Conservation (phyloP, 1,140 invertebrate species). For the Colletes gigas region DNA sequence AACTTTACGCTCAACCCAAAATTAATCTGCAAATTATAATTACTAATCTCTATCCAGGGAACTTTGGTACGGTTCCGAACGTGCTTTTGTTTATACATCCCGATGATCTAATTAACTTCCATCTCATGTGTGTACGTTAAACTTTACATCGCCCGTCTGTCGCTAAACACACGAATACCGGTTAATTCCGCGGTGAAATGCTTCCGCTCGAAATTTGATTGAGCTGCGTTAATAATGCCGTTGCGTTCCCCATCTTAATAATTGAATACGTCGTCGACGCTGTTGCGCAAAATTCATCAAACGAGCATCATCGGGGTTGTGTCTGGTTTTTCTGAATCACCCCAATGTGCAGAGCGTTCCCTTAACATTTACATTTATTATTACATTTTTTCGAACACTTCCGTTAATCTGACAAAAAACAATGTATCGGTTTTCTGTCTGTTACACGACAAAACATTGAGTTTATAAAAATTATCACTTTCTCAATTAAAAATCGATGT, state of each 20-base stretch:
- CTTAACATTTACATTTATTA: no score
- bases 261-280: neutral
- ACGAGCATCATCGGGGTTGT: neutral
- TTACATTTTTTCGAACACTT: no score
- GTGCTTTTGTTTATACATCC: slow-evolving; percentile 7
- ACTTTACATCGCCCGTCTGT: slow-evolving; percentile 4
- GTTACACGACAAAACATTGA: no score
- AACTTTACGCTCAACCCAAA: no score
- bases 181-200: slow-evolving; percentile 29
- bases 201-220: slow-evolving; percentile 28
- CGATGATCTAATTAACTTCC: slow-evolving; percentile 41
- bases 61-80: slow-evolving; percentile 1
- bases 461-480: no score
- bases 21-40: slow-evolving; percentile 7
- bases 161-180: slow-evolving; percentile 25
- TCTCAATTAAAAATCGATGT: no score
- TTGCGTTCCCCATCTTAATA: slow-evolving; percentile 6
- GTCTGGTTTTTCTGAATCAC: no score
- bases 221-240: slow-evolving; percentile 1
- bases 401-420: no score
- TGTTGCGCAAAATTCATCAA: neutral
- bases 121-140: slow-evolving; percentile 18
- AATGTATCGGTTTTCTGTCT: no score
- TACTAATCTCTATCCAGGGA: neutral
- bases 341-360: no score